These are phyloP conservation scores for Sciaenops ocellatus DNA, from an alignment of 2,797 vertebrate species.

Conservation along the genomic window DNA sequence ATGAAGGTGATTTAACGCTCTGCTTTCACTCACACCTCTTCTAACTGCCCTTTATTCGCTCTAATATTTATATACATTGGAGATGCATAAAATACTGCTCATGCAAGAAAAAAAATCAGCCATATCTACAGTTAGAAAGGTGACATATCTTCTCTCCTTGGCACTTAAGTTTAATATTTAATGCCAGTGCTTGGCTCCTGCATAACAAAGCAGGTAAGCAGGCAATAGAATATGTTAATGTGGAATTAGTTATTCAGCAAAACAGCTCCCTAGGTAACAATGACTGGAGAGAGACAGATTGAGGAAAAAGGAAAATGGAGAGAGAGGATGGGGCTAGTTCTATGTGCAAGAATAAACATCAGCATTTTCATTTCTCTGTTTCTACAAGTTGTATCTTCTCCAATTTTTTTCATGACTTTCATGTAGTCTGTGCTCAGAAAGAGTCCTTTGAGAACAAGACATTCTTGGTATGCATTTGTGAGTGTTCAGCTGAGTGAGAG, in stretches of 20 bases:
- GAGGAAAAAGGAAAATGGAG: background rate
- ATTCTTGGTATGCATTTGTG: conserved; percentile 17
- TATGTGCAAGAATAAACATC: conserved; percentile 15
- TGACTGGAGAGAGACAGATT: conserved; percentile 32
- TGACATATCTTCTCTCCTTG: conserved; percentile 56
- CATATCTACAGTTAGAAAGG: conserved; percentile 33
- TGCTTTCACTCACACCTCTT: conserved; percentile 45
- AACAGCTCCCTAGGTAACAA: conserved; percentile 69
- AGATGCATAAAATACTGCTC: conserved; percentile 43
- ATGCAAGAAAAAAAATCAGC: conserved; percentile 36
- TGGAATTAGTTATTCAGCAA: conserved; percentile 74
- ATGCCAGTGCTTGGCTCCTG: conserved; percentile 62
- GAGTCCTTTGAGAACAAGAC: conserved; percentile 13
- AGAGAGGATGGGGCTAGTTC: background rate
- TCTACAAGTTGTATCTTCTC: conserved; percentile 16
- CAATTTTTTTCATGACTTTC: background rate
- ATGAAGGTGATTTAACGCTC: conserved; percentile 62
- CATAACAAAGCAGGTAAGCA: conserved; percentile 71
- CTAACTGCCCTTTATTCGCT: conserved; percentile 48
- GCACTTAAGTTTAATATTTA: conserved; percentile 80
- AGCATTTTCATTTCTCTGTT: conserved; percentile 14
- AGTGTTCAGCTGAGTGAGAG: conserved; percentile 5
- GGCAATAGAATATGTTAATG: conserved; percentile 80
- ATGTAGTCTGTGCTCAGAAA: background rate
- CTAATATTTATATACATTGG: conserved; percentile 51